Evolutionary conservation across 2,888 invertebrate genomes (phyloP).

Genomic region (Petrophora chlorosata): DNA sequence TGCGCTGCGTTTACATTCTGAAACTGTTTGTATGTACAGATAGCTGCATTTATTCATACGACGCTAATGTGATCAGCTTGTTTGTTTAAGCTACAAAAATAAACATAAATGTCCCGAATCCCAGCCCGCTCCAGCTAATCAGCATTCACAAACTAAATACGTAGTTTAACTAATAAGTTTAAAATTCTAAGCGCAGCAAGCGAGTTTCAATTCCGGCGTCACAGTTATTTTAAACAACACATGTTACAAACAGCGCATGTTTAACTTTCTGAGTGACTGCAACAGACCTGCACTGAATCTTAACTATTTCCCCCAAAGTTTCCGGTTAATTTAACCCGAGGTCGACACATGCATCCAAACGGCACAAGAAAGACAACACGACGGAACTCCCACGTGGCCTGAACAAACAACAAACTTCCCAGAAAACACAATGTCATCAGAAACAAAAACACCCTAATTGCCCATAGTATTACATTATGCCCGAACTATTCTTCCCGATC

Average conservation of each 20-base stretch:
- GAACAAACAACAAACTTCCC: conserved; percentile 67
- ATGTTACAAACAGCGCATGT: conserved; percentile 44
- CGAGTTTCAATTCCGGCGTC: conserved; percentile 32
- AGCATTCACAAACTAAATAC: conserved; percentile 33
- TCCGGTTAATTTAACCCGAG: conserved; percentile 80
- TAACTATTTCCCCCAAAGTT: conserved; percentile 76
- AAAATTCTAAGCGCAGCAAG: conserved; percentile 33
- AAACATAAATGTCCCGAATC: conserved; percentile 11
- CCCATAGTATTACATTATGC: conserved; percentile 52
- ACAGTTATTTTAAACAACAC: conserved; percentile 40
- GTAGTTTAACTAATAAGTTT: conserved; percentile 37
- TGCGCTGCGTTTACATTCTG: conserved; percentile 30
- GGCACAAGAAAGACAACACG: conserved; percentile 44
- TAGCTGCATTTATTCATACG: conserved; percentile 20
- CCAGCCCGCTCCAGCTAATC: conserved; percentile 7
- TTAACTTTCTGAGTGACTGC: conserved; percentile 62
- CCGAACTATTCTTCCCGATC: conserved; percentile 49
- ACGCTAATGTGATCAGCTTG: conserved; percentile 14
- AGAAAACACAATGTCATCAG: conserved; percentile 73
- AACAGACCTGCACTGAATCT: conserved; percentile 70
- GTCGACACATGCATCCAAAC: conserved; percentile 72
- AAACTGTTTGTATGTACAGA: conserved; percentile 15
- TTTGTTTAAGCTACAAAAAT: conserved; percentile 9
- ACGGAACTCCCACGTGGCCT: conserved; percentile 72
- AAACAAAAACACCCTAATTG: conserved; percentile 74